Evolutionary conservation across 2,797 vertebrate species (phyloP), one percentile per base, ranked within the genome.

Genomic region (Danio aesculapii): DNA sequence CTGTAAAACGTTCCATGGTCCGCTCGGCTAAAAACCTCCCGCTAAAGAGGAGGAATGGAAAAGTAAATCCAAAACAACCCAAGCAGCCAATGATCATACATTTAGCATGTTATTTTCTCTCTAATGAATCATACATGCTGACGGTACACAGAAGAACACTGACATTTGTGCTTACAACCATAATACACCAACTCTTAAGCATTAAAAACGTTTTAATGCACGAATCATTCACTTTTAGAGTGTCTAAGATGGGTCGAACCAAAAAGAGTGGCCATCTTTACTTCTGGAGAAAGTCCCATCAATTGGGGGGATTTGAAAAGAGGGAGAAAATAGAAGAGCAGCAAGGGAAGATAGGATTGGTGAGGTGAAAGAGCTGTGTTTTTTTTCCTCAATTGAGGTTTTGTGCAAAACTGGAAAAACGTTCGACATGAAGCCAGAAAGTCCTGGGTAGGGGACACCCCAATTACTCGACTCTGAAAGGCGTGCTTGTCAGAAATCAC

Each of bases 1-100:
- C 86, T 92, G 92, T 93, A 94, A 94, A 93, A 94, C 87, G 91
- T 94, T 94, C 93, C 94, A 94, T 91, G 90, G 90, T 84, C 85
- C 85, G 78, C 43, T 87, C 85, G 71, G 82, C 89, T 86, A 77
- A 86, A 90, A 94, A 90, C 88, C 86, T 92, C 89, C 78, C 43
- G 53, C 77, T 83, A 86, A 86, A 86, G 84, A 88, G 86, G 87
- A 90, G 83, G 88, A 85, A 91, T 84, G 91, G 91, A 94, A 95
- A 94, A 92, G 85, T 90, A 87, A 83, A 81, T 83, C 88, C 86
- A 90, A 88, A 30, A 92, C 88, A 91, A 90, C 75, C 41, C n/a
- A 67, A 43, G 9, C 39, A 47, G 68, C 71, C 63, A 73, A 81
- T 81, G 81, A 81, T 64, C 17, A 49, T 59, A 77, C 46, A 41